Base-by-base conservation (phyloP, 35 echinoderm and acorn worm genomes). In the Strongylocentrotus purpuratus region DNA sequence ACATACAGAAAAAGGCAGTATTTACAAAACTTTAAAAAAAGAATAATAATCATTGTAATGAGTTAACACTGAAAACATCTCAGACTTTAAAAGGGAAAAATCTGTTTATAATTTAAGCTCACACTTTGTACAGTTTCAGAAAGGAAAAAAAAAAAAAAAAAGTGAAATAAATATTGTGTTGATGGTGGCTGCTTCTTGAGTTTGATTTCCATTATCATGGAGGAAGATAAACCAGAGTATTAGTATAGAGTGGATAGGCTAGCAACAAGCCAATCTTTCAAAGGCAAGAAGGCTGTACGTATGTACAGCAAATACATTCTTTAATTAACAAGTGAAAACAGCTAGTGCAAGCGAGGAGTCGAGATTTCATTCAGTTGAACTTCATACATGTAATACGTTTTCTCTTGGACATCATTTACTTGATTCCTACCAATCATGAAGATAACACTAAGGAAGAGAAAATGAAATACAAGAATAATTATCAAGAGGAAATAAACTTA, bases 21-120 rank as follows among this genome's bases (percentile, higher is more conserved):
- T 78, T 78, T 78, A 78, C 65, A 78, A 78, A 78, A 78, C 65
- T 78, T 78, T 78, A 78, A 78, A 78, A 65, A 78, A 78, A 78
- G 61, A 70, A 70, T 70, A 70, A 70, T 70, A 70, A 70, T 70
- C 61, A 70, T 70, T 70, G 65, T 28, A 78, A 78, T 78, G 65
- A 78, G 65, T 78, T 78, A 78, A 78, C 65, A 78, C 65, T 78
- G 65, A 78, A 78, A 78, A 78, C 7, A 78, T 28, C 25, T 78
- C 61, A 70, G 65, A 78, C 65, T 78, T 78, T 78, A 22, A 28
- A 28, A 78, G 65, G 20, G 65, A 28, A 28, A 78, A 78, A 78
- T 78, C 65, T 78, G 65, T 78, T 78, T 78, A 78, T 78, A 78
- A 78, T 78, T 78, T 78, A 78, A 78, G 65, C 28, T 78, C 65